Conservation (phyloP, 1,140 invertebrate species). For the Heliconius hewitsoni region DNA sequence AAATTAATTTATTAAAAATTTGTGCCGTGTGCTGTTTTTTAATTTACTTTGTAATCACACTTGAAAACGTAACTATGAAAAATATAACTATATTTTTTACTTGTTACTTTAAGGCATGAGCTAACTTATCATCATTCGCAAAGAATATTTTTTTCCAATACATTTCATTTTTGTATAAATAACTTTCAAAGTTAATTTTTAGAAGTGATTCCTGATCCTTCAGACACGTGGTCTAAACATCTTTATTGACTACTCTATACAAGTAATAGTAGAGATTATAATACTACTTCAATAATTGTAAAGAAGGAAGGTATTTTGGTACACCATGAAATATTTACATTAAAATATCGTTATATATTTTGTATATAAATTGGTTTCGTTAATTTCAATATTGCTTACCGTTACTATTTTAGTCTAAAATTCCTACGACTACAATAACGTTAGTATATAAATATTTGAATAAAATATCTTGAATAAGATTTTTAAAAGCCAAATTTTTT, state of each 20-base stretch:
- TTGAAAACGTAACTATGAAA: background rate
- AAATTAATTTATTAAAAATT: background rate
- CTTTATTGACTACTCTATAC: constrained; percentile 28
- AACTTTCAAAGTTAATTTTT: background rate
- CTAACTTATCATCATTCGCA: background rate
- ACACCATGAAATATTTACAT: constrained; percentile 76
- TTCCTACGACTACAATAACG: constrained; percentile 73
- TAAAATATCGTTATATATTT: constrained; percentile 72
- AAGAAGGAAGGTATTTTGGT: constrained; percentile 75
- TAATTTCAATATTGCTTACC: constrained; percentile 55
- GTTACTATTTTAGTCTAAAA: constrained; percentile 59
- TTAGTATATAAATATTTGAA: constrained; percentile 78
- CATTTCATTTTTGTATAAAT: constrained; percentile 1
- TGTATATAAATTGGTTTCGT: constrained; percentile 76
- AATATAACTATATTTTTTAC: background rate
- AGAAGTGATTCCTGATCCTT: background rate
- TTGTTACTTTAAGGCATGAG: background rate
- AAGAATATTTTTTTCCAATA: background rate
- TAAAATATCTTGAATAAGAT: constrained; percentile 73
- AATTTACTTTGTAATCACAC: background rate
- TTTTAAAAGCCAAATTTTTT: constrained; percentile 64
- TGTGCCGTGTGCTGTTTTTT: background rate
- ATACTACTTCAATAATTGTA: constrained; percentile 74
- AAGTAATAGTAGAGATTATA: constrained; percentile 50
- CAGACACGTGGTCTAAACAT: constrained; percentile 6